Conservation (phyloP, 2,797 vertebrate species). For the Schizopygopsis malacanthus region DNA sequence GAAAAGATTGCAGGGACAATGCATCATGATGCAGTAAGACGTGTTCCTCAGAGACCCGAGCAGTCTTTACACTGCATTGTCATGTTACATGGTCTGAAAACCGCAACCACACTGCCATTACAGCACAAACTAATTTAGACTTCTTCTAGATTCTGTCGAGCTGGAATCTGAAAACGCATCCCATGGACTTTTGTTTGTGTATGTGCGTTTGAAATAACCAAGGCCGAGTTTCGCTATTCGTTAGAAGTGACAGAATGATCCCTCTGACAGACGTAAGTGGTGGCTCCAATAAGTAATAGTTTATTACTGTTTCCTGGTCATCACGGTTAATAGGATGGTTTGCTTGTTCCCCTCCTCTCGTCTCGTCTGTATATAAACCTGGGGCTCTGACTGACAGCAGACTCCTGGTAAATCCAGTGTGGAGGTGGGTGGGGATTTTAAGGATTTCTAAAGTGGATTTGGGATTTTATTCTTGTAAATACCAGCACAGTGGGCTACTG, state of each 20-base stretch:
- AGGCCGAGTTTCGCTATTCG: neutral
- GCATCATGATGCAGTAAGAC: conserved; percentile 28
- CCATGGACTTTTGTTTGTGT: neutral
- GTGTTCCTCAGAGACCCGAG: conserved; percentile 1
- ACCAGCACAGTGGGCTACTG: conserved; percentile 32
- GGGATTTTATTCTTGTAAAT: conserved; percentile 48
- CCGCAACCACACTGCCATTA: too few species aligned
- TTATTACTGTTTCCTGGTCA: conserved; percentile 39
- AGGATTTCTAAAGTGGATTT: conserved; percentile 54
- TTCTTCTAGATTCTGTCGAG: too few species aligned
- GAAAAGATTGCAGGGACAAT: conserved; percentile 34
- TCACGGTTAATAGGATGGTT: conserved; percentile 3
- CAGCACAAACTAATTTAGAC: too few species aligned
- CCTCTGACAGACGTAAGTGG: conserved; percentile 30
- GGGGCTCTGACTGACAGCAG: conserved; percentile 43
- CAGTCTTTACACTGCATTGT: conserved; percentile 19
- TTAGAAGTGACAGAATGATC: conserved; percentile 16
- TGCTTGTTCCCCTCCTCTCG: neutral
- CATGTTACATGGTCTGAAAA: conserved; percentile 17
- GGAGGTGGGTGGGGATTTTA: conserved; percentile 51
- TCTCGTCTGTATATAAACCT: neutral
- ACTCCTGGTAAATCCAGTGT: conserved; percentile 40
- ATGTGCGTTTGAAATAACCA: conserved; percentile 1
- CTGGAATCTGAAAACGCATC: conserved; percentile 9
- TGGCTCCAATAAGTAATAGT: conserved; percentile 39